Base-by-base conservation (phyloP, 2,113 vertebrate species). In the Eurystomus gularis region DNA sequence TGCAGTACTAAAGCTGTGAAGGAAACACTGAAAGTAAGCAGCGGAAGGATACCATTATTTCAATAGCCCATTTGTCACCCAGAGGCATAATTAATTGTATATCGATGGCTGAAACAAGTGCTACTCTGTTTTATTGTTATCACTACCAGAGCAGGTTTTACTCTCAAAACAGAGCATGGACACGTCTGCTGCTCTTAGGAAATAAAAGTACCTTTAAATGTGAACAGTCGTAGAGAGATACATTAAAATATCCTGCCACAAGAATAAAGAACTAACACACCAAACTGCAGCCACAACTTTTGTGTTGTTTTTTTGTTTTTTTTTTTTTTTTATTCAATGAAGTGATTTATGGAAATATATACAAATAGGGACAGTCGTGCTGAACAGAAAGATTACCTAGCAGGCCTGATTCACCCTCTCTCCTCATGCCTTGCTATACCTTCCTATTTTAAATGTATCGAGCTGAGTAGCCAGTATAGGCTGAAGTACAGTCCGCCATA, bases 401-500 rank as follows among this genome's bases (percentile, higher is more conserved):
- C 69, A 93, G 73, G 91, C 16, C 49, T 29, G 65, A 84, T 78
- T 72, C 44, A 57, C n/a, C 14, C 51, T 69, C 66, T 17, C 39
- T 83, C 51, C 21, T 61, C 57, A 23, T 17, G 25, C 54, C 75
- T 55, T 79, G 61, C 40, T 49, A 72, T 14, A 87, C 48, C 51
- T 85, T 55, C 68, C 64, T 54, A 39, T 71, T 71, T 68, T 20
- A 54, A 44, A 58, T 49, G 55, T 42, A 92, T 11, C 40, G 31
- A 86, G 57, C 46, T 18, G 29, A 75, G n/a, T 39, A 85, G 10
- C 42, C 89, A 88, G 51, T 4, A 28, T 70, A 81, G 88, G 84
- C 82, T 69, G 88, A 82, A 89, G 66, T 51, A 80, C 80, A 80
- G 85, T 89, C 92, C 87, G 91, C 96, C 77, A 77, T 80, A 72